These are phyloP conservation scores for Ctenoplectra terminalis DNA, from an alignment of 1,140 invertebrate genomes.

Conservation along the genomic window DNA sequence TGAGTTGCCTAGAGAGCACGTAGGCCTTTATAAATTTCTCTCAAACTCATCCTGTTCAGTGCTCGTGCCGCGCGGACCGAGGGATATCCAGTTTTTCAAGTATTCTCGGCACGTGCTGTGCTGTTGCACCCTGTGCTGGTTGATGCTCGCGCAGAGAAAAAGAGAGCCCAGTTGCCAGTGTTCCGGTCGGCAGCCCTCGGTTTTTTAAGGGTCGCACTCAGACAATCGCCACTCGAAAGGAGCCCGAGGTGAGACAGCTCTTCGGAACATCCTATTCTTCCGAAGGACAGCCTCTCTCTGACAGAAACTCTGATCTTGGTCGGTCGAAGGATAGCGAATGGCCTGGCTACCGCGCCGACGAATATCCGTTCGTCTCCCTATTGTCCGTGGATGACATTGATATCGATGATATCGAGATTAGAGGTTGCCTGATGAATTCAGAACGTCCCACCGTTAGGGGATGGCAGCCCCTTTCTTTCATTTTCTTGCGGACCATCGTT, in stretches of 20 bases:
- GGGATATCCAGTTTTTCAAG: conserved; percentile 71
- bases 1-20: conserved; percentile 67
- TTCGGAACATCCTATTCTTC: conserved; percentile 2
- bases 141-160: not conserved
- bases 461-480: conserved; percentile 17
- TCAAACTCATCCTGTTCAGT: conserved; percentile 59
- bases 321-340: not conserved
- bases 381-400: conserved; percentile 73
- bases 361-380: conserved; percentile 23
- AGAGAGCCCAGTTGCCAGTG: not conserved
- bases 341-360: not conserved
- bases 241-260: conserved; percentile 25
- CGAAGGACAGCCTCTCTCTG: not conserved
- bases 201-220: conserved; percentile 46
- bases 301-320: not conserved
- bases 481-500: conserved; percentile 10
- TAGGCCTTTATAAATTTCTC: conserved; percentile 81
- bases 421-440: conserved; percentile 70
- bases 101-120: conserved; percentile 75
- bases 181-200: conserved; percentile 1
- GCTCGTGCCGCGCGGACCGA: conserved; percentile 30
- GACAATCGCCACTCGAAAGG: conserved; percentile 70
- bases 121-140: conserved; percentile 56
- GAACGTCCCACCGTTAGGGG: conserved; percentile 55
- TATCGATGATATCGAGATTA: conserved; percentile 77